Conservation (phyloP, 2,113 vertebrate species). For the Sphaerodactylus townsendi region DNA sequence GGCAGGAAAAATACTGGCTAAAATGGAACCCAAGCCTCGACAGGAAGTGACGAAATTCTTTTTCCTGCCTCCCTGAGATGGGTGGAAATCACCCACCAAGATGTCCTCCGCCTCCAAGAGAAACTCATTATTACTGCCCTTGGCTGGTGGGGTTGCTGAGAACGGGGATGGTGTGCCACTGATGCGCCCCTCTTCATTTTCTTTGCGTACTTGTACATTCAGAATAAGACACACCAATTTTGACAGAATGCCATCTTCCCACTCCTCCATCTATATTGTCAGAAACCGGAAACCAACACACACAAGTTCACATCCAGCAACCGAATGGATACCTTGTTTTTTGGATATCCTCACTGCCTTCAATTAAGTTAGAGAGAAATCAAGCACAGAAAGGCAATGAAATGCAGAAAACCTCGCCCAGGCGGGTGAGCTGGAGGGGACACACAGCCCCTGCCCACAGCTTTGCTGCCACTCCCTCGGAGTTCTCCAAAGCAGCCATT, state of each 20-base stretch:
- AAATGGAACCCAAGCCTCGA: too few relatives aligned
- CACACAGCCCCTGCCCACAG: not conserved
- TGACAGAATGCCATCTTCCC: not conserved
- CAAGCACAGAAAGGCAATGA: not conserved
- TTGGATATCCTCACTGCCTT: not conserved
- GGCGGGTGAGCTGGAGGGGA: not conserved
- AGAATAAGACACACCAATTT: too few relatives aligned
- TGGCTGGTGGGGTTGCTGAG: too few relatives aligned
- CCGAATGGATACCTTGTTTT: not conserved
- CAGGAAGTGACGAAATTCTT: too few relatives aligned
- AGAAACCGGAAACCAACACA: not conserved
- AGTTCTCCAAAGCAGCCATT: not conserved
- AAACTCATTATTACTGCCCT: not conserved
- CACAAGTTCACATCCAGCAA: not conserved
- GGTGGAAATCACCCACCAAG: too few relatives aligned
- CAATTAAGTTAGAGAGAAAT: not conserved
- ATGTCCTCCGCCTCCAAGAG: too few relatives aligned
- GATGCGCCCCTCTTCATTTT: not conserved
- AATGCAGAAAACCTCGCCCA: not conserved
- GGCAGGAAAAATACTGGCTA: too few relatives aligned
- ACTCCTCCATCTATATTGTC: not conserved
- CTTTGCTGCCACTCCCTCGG: not conserved
- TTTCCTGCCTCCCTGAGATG: too few relatives aligned
- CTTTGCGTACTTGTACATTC: not conserved
- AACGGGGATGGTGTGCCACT: not conserved